A percentile compares a stretch with the other conserved stretches of the same genome.
Conservation (phyloP, 1,140 invertebrate species). For the Chironomus striatipennis region DNA sequence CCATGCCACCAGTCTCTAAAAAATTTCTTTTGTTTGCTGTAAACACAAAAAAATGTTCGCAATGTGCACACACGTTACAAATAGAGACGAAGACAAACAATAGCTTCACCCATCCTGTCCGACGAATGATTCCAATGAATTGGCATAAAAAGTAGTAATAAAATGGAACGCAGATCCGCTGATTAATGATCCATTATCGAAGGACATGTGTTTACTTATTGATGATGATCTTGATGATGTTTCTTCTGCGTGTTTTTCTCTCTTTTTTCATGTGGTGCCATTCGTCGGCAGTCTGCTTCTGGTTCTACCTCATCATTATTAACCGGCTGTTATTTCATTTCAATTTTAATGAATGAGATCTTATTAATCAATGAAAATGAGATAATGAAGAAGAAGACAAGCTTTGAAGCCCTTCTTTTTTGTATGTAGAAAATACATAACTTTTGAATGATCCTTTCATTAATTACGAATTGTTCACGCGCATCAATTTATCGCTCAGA, state of each 20-base stretch:
- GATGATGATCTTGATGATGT: background rate
- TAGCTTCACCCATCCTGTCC: too few relatives aligned
- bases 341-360: constrained; percentile 9
- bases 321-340: background rate
- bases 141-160: background rate
- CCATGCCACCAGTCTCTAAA: too few relatives aligned
- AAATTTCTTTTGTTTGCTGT: too few relatives aligned
- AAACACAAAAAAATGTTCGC: too few relatives aligned
- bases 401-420: background rate
- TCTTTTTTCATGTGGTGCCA: too few relatives aligned
- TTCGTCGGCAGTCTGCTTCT: background rate
- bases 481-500: constrained; percentile 12
- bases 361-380: constrained; percentile 8
- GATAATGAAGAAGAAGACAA: background rate
- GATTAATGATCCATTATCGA: background rate
- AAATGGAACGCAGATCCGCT: background rate
- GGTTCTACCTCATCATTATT: background rate
- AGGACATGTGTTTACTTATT: background rate
- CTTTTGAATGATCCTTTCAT: background rate
- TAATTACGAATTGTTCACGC: constrained; percentile 7
- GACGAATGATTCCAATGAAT: too few relatives aligned
- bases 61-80: too few relatives aligned
- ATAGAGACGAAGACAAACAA: too few relatives aligned
- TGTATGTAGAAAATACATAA: background rate
- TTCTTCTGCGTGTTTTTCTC: too few relatives aligned